Percentiles rank a stretch among this genome's conserved stretches.
Evolutionary conservation across 2,113 vertebrate species (phyloP).

Genomic region (Rousettus leschenaultii): DNA sequence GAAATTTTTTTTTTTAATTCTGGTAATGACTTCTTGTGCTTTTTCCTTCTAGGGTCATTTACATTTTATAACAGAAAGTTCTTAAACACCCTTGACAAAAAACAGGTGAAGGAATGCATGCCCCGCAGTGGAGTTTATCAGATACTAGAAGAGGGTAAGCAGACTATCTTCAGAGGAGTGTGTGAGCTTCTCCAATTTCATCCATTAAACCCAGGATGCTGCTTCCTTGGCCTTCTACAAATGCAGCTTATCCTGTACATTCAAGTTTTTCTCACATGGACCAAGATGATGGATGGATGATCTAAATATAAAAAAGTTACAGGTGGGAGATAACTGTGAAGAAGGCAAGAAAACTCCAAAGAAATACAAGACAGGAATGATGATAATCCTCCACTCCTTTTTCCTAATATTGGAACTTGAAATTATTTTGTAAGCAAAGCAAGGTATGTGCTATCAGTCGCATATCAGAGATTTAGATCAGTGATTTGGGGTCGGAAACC

Average conservation of each 20-base stretch:
- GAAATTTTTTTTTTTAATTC: neutral
- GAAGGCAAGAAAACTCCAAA: neutral
- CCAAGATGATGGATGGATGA: neutral
- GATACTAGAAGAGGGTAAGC: neutral
- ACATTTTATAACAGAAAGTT: neutral
- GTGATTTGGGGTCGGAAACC: neutral
- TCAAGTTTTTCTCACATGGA: neutral
- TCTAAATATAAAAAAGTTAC: neutral
- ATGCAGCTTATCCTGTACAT: neutral
- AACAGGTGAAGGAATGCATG: neutral
- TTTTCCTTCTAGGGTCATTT: neutral
- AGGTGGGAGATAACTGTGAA: neutral
- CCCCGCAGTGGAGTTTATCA: neutral
- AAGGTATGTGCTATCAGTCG: neutral
- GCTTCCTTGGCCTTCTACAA: neutral
- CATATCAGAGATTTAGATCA: neutral
- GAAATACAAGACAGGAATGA: neutral
- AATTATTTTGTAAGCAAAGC: neutral
- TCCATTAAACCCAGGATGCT: neutral
- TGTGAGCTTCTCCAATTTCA: neutral
- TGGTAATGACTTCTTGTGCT: neutral
- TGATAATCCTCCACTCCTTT: neutral
- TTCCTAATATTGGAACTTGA: neutral
- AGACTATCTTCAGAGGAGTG: neutral
- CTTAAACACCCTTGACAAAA: neutral